These are phyloP conservation scores for Solenopsis invicta DNA, from an alignment of 1,140 invertebrate species.

Conservation along the genomic window DNA sequence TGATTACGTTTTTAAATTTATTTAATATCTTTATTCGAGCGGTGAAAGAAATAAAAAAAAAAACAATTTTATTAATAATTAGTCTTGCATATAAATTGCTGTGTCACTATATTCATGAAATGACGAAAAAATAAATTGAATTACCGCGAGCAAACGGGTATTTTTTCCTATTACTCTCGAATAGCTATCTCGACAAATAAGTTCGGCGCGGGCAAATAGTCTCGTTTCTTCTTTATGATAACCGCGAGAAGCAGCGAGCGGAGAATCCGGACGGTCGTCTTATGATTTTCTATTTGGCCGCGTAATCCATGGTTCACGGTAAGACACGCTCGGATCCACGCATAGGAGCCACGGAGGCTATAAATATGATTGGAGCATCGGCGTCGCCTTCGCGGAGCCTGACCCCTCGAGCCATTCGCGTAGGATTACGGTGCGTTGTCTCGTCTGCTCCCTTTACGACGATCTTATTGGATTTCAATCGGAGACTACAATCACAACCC, in stretches of 20 bases:
- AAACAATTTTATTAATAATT: neutral
- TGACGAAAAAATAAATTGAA: slow-evolving; percentile 26
- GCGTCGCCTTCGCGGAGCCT: slow-evolving; percentile 72
- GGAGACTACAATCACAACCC: slow-evolving; percentile 69
- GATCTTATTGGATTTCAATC: slow-evolving; percentile 81
- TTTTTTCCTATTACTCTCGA: slow-evolving; percentile 24
- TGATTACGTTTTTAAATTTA: neutral
- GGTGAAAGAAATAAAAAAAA: neutral
- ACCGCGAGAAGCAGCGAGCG: slow-evolving; percentile 43
- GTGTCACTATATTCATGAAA: neutral
- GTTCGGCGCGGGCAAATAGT: slow-evolving; percentile 47
- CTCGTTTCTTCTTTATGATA: slow-evolving; percentile 71
- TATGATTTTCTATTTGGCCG: slow-evolving; percentile 80
- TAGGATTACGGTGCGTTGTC: slow-evolving; percentile 83
- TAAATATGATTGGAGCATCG: slow-evolving; percentile 86
- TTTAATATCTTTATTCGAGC: neutral
- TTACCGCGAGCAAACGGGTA: neutral
- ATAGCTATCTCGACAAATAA: slow-evolving; percentile 49
- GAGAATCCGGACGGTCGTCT: slow-evolving; percentile 53
- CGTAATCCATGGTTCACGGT: slow-evolving; percentile 81
- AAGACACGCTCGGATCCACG: slow-evolving; percentile 70
- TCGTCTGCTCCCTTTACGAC: slow-evolving; percentile 83
- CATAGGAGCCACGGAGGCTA: slow-evolving; percentile 75
- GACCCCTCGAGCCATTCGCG: slow-evolving; percentile 80
- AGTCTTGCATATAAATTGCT: neutral